These are phyloP conservation scores for Mus caroli DNA, from an alignment of 2,797 vertebrate genomes.

Conservation along the genomic window DNA sequence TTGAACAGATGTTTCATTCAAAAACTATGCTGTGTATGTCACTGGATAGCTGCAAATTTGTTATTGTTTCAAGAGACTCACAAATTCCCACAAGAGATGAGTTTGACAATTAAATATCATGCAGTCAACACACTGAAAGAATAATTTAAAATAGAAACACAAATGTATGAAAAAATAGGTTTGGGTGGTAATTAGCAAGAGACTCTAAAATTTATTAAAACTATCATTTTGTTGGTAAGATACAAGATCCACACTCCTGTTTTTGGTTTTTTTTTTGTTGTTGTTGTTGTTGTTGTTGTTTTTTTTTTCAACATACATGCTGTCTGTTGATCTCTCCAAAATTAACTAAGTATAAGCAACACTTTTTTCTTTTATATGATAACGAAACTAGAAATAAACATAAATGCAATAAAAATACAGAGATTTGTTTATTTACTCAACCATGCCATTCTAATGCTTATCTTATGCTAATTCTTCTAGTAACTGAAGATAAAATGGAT, in stretches of 20 bases:
- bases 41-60: not conserved
- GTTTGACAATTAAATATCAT: not conserved
- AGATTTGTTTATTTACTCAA: not conserved
- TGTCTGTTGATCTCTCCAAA: not conserved
- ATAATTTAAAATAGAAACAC: not conserved
- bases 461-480: not conserved
- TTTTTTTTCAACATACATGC: not conserved
- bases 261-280: too few species aligned
- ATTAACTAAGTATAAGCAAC: not conserved
- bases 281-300: too few species aligned
- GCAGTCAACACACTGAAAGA: not conserved
- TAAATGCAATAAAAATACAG: not conserved
- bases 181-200: not conserved
- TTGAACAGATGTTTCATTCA: not conserved
- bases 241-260: fast-evolving
- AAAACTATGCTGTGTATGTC: too few species aligned
- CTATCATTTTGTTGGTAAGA: constrained; percentile 2
- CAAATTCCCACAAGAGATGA: not conserved
- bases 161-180: not conserved
- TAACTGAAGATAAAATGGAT: not conserved
- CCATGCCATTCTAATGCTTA: not conserved
- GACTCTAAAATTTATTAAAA: not conserved
- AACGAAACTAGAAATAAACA: not conserved
- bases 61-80: not conserved
- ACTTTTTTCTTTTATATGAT: not conserved